A percentile compares a stretch with the other conserved stretches of the same genome.
Conservation (phyloP, 2,888 invertebrate species). For the Mayetiola destructor region DNA sequence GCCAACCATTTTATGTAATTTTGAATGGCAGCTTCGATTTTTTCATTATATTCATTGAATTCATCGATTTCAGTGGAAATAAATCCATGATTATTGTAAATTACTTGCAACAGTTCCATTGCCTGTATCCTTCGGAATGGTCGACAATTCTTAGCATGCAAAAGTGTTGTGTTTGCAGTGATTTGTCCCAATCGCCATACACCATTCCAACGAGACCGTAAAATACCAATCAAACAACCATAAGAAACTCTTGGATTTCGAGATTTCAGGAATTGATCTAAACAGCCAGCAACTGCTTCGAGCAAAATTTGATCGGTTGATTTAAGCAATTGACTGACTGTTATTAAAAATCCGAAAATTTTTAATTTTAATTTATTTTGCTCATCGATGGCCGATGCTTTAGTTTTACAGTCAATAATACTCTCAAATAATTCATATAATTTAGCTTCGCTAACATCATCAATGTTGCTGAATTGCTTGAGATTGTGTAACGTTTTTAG, state of each 20-base stretch:
- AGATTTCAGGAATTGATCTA: constrained; percentile 26
- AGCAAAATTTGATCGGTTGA: constrained; percentile 1
- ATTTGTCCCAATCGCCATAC: constrained; percentile 44
- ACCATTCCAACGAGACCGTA: constrained; percentile 51
- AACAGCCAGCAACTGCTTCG: constrained; percentile 17
- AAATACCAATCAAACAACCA: constrained; percentile 47
- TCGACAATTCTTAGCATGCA: constrained; percentile 33
- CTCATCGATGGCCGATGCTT: constrained; percentile 19
- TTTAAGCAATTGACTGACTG: constrained; percentile 18
- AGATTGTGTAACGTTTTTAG: constrained; percentile 23
- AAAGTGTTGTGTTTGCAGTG: constrained; percentile 46
- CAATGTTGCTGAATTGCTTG: constrained; percentile 20
- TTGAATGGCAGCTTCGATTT: constrained; percentile 22
- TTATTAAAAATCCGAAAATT: constrained; percentile 25
- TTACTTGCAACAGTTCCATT: constrained; percentile 46
- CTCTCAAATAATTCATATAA: constrained; percentile 24
- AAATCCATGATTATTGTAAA: constrained; percentile 41
- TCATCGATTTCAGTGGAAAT: constrained; percentile 21
- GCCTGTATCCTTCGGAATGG: constrained; percentile 54
- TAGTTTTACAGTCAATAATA: constrained; percentile 25
- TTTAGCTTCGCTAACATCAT: constrained; percentile 23
- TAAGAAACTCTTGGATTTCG: constrained; percentile 39
- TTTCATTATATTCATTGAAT: constrained; percentile 21
- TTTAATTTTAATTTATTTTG: constrained; percentile 25
- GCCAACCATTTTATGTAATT: constrained; percentile 20